Percentiles rank a stretch among this genome's conserved stretches.
Evolutionary conservation across 2,888 invertebrate species (phyloP).

Genomic region (Oligia fasciuncula): DNA sequence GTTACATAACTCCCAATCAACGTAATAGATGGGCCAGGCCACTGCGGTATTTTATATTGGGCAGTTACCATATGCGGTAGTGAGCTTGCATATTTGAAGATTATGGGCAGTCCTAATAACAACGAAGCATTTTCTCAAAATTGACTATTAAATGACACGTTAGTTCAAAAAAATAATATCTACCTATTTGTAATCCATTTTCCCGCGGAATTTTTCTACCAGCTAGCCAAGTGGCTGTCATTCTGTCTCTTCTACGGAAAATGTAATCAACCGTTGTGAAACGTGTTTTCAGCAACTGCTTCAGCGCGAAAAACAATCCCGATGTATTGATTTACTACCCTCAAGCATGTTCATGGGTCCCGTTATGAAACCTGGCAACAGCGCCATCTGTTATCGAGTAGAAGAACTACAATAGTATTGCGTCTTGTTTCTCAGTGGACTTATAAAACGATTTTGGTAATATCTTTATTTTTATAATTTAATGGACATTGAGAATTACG

Average conservation of each 20-base stretch:
- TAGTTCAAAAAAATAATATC: neutral
- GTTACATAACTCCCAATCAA: neutral
- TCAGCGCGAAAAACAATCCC: conserved; percentile 38
- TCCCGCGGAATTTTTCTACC: neutral
- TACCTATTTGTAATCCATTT: neutral
- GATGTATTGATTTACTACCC: conserved; percentile 53
- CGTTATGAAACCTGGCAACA: neutral
- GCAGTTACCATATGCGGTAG: neutral
- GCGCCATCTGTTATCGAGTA: conserved; percentile 59
- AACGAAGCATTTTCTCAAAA: neutral
- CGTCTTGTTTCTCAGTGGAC: neutral
- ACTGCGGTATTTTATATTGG: neutral
- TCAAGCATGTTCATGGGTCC: conserved; percentile 2
- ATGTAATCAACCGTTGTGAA: neutral
- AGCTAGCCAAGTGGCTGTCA: neutral
- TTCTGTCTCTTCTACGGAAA: neutral
- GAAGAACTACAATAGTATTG: conserved; percentile 29
- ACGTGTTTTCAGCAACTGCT: conserved; percentile 2
- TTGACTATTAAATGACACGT: neutral
- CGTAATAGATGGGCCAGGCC: neutral
- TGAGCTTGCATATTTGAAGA: neutral
- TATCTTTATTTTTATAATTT: no score
- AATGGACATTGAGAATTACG: no score
- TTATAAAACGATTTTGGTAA: neutral
- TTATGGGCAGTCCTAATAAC: neutral